These are phyloP conservation scores for Promerops cafer DNA, from an alignment of 2,113 vertebrate species.

Conservation along the genomic window DNA sequence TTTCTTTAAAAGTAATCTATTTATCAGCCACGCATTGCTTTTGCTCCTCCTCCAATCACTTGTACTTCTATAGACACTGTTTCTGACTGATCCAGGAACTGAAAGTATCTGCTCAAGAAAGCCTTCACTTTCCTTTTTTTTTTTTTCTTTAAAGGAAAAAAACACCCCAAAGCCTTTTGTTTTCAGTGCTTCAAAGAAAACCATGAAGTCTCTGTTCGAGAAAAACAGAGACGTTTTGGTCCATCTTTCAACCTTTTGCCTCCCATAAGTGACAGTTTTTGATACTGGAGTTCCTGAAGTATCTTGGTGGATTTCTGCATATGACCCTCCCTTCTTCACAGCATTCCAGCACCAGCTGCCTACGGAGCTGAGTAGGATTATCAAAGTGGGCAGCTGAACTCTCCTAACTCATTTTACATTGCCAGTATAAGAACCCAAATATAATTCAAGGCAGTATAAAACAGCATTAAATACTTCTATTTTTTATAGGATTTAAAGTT, in stretches of 20 bases:
- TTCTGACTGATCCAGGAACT: neutral
- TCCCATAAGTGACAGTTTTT: neutral
- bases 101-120: neutral
- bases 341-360: neutral
- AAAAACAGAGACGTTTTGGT: neutral
- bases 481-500: neutral
- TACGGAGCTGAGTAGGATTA: neutral
- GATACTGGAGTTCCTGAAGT: neutral
- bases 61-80: neutral
- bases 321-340: neutral
- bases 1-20: neutral
- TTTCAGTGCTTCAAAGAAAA: neutral
- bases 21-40: neutral
- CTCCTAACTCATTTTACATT: neutral
- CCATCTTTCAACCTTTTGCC: neutral
- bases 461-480: neutral
- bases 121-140: neutral
- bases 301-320: neutral
- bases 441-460: neutral
- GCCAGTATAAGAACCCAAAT: neutral
- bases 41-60: neutral
- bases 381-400: neutral
- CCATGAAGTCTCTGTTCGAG: neutral
- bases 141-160: rapidly evolving
- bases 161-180: rapidly evolving